These are phyloP conservation scores for Automeris io DNA, from an alignment of 2,888 invertebrate genomes.

Conservation along the genomic window DNA sequence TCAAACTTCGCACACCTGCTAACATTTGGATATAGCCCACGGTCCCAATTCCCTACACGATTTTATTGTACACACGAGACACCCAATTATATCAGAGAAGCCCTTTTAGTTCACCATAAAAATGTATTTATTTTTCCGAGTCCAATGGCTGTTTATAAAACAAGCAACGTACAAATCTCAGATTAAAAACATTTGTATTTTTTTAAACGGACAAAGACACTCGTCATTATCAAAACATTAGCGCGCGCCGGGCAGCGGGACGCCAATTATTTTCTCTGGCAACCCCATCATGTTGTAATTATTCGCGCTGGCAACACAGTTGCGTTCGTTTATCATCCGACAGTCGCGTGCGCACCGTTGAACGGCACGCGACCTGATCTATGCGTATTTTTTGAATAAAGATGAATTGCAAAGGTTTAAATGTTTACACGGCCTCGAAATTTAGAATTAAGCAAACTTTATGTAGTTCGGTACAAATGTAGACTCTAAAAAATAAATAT, in stretches of 20 bases:
- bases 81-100: background rate
- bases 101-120: background rate
- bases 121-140: constrained; percentile 36
- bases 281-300: constrained; percentile 62
- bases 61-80: background rate
- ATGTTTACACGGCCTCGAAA: too few relatives aligned
- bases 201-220: constrained; percentile 44
- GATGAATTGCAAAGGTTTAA: constrained; percentile 25
- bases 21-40: background rate
- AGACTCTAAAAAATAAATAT: too few relatives aligned
- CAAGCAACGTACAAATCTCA: constrained; percentile 48
- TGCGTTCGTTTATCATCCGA: constrained; percentile 49
- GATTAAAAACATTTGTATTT: constrained; percentile 59
- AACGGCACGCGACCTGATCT: constrained; percentile 21
- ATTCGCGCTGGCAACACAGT: constrained; percentile 58
- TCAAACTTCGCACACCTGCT: too few relatives aligned
- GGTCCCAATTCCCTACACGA: background rate
- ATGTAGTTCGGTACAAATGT: too few relatives aligned
- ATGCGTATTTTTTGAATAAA: constrained; percentile 21
- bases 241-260: constrained; percentile 63
- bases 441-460: too few relatives aligned
- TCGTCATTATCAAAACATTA: constrained; percentile 73
- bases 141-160: constrained; percentile 36
- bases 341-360: constrained; percentile 44
- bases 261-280: constrained; percentile 69